Conservation (phyloP, 1,140 invertebrate species). For the Hestina assimilis region DNA sequence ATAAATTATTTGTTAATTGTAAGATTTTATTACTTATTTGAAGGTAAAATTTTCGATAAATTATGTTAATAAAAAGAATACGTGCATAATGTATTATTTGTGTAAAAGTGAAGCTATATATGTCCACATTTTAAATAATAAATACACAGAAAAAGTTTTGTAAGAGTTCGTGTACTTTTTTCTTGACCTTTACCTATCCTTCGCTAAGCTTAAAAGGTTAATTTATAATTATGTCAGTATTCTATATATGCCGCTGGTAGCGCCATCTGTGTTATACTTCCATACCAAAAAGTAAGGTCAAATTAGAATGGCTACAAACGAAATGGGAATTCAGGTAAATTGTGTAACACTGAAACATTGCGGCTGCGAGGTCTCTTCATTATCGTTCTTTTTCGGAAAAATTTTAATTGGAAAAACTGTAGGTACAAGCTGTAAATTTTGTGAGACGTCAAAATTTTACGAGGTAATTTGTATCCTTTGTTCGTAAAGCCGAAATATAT, state of each 20-base stretch:
- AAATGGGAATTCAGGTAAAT: conserved; percentile 18
- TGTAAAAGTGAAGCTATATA: no score
- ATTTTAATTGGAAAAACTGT: conserved; percentile 38
- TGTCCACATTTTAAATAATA: no score
- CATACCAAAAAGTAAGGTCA: conserved; percentile 1
- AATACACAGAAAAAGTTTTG: no score
- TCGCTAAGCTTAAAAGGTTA: no score
- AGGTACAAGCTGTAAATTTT: conserved; percentile 16
- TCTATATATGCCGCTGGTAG: neutral
- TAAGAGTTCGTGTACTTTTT: no score
- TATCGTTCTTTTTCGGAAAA: conserved; percentile 31
- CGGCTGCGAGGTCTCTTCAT: conserved; percentile 18
- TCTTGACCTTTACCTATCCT: no score
- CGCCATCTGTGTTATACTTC: neutral
- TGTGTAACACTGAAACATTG: conserved; percentile 13
- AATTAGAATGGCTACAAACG: conserved; percentile 11
- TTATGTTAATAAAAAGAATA: no score
- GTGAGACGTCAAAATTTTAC: conserved; percentile 16
- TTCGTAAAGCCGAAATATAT: neutral
- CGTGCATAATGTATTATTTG: no score
- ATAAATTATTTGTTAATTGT: no score
- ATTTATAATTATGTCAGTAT: no score
- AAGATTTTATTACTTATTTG: no score
- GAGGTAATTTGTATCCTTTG: conserved; percentile 16
- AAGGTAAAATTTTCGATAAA: no score